phyloP scores from a whole-genome alignment of 2,888 invertebrate genomes.

The Heliconius sara region DNA sequence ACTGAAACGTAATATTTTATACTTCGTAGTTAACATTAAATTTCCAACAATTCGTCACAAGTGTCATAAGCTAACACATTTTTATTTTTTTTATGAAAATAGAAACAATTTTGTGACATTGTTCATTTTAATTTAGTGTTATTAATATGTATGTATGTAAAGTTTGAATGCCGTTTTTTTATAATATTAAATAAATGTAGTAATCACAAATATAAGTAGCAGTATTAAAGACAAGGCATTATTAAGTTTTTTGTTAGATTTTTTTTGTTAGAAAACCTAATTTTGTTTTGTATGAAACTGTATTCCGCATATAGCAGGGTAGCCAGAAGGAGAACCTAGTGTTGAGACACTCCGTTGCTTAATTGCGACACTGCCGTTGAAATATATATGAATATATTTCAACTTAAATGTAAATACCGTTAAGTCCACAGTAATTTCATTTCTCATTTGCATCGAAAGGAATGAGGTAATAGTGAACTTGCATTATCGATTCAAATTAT shows the following conservation, averaged over 20 bases:
- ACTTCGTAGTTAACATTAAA: constrained; percentile 1
- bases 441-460: constrained; percentile 29
- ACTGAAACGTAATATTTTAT: constrained; percentile 1
- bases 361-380: no score
- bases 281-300: no score
- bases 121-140: background rate
- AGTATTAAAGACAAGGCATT: no score
- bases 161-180: background rate
- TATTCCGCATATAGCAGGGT: no score
- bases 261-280: no score
- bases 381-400: no score
- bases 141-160: background rate
- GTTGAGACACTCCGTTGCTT: no score
- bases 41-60: constrained; percentile 3
- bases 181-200: background rate
- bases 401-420: background rate
- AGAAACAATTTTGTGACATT: background rate
- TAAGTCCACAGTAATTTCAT: background rate
- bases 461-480: constrained; percentile 32
- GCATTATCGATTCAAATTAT: constrained; percentile 37
- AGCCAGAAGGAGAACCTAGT: no score
- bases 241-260: no score
- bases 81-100: background rate
- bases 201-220: no score
- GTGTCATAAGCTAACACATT: constrained; percentile 11